A percentile compares a stretch with the other conserved stretches of the same genome.
phyloP scores from a whole-genome alignment of 2,888 invertebrate species.

The Tipula helvola region DNA sequence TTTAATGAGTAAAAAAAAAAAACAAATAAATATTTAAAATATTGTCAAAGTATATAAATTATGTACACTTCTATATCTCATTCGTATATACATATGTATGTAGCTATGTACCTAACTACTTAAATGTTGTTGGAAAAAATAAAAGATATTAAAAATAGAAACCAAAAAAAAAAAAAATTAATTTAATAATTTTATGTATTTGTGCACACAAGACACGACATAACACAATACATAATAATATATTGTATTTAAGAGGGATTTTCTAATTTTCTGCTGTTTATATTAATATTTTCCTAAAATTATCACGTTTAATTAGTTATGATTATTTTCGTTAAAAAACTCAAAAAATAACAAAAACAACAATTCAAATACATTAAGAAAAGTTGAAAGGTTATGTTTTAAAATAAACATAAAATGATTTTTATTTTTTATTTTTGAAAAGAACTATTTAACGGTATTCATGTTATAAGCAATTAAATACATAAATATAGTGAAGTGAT shows the following conservation, averaged over 20 bases:
- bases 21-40: not conserved
- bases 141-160: not conserved
- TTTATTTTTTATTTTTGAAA: not conserved
- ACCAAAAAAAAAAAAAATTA: not conserved
- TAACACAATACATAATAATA: not conserved
- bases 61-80: not conserved
- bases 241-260: not conserved
- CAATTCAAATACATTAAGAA: not conserved
- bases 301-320: slow-evolving; percentile 4
- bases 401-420: not conserved
- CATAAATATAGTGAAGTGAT: not conserved
- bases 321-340: not conserved
- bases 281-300: not conserved
- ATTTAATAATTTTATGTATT: not conserved
- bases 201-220: not conserved
- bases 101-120: not conserved
- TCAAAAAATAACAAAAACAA: not conserved
- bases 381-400: slow-evolving; percentile 4
- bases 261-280: not conserved
- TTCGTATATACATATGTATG: not conserved
- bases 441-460: not conserved
- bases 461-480: not conserved
- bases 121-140: not conserved
- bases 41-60: not conserved
- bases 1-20: not conserved